A percentile compares a stretch with the other conserved stretches of the same genome.
phyloP scores from a whole-genome alignment of 2,888 invertebrate species.

The Lithodes maja region DNA sequence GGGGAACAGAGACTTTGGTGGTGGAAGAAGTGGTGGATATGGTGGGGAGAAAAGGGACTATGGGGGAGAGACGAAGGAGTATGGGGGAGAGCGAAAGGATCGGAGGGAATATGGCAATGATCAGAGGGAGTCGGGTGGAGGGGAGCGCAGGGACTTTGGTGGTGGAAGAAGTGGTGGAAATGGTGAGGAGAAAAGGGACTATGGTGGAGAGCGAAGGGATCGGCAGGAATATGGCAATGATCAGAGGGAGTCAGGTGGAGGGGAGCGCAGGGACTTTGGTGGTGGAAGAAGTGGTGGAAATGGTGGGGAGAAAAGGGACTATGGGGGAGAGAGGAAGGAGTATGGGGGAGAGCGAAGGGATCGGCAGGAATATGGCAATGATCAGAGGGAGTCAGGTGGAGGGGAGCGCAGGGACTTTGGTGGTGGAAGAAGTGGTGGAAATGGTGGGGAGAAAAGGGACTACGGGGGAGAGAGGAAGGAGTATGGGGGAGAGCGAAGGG shows the following conservation, averaged over 20 bases:
- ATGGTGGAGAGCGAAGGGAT: not conserved
- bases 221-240: not conserved
- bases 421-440: no score
- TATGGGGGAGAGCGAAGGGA: not conserved
- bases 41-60: conserved; percentile 21
- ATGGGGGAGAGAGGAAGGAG: not conserved
- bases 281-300: not conserved
- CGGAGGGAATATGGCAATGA: not conserved
- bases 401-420: no score
- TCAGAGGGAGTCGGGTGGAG: not conserved
- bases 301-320: not conserved
- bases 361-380: not conserved
- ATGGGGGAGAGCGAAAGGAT: not conserved
- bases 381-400: not conserved
- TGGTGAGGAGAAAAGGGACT: not conserved
- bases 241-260: not conserved
- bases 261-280: not conserved
- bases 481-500: no score
- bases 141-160: not conserved
- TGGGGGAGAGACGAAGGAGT: not conserved
- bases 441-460: no score
- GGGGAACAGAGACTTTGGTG: not conserved
- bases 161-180: not conserved
- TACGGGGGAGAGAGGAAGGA: no score
- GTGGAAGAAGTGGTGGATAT: not conserved